Conservation (phyloP, 2,888 invertebrate genomes). For the Neocrepidodera transversa region DNA sequence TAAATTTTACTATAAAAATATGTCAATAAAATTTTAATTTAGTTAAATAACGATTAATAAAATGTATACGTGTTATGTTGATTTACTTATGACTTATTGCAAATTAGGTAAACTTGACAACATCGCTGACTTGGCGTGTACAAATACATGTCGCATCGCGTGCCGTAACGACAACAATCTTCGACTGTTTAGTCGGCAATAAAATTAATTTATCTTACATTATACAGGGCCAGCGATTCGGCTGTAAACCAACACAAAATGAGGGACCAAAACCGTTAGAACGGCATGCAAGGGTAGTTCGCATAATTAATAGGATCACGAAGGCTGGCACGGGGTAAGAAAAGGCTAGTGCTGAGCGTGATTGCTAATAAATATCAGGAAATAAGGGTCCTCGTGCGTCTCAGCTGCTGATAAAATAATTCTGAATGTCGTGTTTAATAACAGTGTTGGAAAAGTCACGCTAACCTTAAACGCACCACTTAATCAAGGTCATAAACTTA, state of each 20-base stretch:
- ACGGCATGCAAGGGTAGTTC: conserved; percentile 58
- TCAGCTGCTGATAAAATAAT: conserved; percentile 62
- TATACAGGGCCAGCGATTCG: conserved; percentile 56
- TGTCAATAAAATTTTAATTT: too few species aligned
- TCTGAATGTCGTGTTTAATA: conserved; percentile 62
- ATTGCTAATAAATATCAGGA: conserved; percentile 62
- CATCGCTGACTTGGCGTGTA: conserved; percentile 26
- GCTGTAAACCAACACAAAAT: conserved; percentile 56
- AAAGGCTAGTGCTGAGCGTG: conserved; percentile 59
- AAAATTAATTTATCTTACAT: conserved; percentile 62
- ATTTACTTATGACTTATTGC: conserved; percentile 23
- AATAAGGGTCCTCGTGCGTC: conserved; percentile 62
- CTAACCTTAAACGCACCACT: conserved; percentile 55
- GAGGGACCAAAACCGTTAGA: conserved; percentile 48
- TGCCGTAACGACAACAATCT: conserved; percentile 60
- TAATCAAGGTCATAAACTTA: conserved; percentile 52
- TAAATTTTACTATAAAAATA: too few species aligned
- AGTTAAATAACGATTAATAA: too few species aligned
- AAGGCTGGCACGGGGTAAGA: conserved; percentile 60
- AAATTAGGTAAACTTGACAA: conserved; percentile 27
- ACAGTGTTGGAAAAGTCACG: conserved; percentile 56
- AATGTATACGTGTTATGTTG: too few species aligned
- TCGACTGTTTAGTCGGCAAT: conserved; percentile 62
- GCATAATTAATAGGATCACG: conserved; percentile 59
- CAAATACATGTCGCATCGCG: conserved; percentile 59